These are phyloP conservation scores for Aptenodytes patagonicus DNA, from an alignment of 2,113 vertebrate species.

Conservation along the genomic window DNA sequence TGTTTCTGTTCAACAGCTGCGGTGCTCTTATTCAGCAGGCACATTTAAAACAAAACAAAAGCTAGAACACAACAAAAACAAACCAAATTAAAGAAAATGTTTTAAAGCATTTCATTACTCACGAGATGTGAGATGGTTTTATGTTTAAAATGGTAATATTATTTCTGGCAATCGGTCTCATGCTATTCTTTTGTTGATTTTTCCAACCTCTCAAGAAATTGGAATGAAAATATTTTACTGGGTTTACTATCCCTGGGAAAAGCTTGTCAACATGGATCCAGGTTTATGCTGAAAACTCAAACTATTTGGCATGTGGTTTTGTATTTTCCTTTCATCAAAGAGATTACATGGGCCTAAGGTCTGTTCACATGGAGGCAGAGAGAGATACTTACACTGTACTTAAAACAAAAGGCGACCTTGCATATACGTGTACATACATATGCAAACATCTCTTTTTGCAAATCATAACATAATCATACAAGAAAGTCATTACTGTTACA, in stretches of 20 bases:
- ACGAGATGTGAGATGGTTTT: slow-evolving; percentile 53
- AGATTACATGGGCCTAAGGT: background rate
- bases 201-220: slow-evolving; percentile 70
- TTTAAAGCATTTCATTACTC: slow-evolving; percentile 44
- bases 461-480: background rate
- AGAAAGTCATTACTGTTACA: background rate
- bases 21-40: background rate
- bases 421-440: background rate
- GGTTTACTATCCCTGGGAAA: slow-evolving; percentile 52
- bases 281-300: slow-evolving; percentile 41
- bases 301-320: slow-evolving; percentile 7
- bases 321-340: background rate
- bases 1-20: background rate
- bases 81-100: slow-evolving; percentile 24
- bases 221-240: slow-evolving; percentile 69
- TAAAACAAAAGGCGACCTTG: background rate
- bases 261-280: slow-evolving; percentile 46
- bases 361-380: background rate
- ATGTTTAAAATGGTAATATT: slow-evolving; percentile 72
- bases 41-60: background rate
- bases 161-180: slow-evolving; percentile 66
- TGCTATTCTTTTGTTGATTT: slow-evolving; percentile 67
- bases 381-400: background rate
- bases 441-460: background rate
- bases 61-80: background rate